Conservation (phyloP, 1,140 invertebrate genomes). For the Drosophila dunni region DNA sequence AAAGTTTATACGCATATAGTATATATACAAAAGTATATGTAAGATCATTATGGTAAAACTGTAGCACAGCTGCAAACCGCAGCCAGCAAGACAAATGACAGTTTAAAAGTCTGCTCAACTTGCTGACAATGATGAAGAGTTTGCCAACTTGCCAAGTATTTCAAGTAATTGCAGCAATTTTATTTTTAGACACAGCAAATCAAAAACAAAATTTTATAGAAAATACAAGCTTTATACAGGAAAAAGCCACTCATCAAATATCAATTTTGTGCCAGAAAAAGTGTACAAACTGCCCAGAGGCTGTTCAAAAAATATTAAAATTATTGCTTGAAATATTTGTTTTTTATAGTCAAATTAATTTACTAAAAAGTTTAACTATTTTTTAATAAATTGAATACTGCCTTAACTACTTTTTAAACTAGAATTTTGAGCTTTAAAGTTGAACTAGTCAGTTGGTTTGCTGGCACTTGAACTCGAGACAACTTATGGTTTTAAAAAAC, state of each 20-base stretch:
- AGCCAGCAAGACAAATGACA: slow-evolving; percentile 63
- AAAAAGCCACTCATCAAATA: slow-evolving; percentile 26
- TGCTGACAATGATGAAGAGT: slow-evolving; percentile 35
- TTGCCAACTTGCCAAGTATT: background rate
- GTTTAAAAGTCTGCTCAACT: slow-evolving; percentile 61
- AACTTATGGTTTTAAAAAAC: background rate
- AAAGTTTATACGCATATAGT: background rate
- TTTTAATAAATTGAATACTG: background rate
- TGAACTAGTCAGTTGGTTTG: background rate
- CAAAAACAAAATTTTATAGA: background rate
- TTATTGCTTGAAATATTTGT: no score
- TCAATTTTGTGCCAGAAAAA: slow-evolving; percentile 11
- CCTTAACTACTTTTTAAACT: background rate
- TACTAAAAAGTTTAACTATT: no score
- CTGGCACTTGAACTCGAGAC: background rate
- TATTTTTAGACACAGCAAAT: slow-evolving; percentile 11
- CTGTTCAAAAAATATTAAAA: no score
- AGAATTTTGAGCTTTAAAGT: background rate
- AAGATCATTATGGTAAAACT: slow-evolving; percentile 62
- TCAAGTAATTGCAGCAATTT: slow-evolving; percentile 19
- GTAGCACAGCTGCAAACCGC: slow-evolving; percentile 36
- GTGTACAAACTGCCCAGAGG: background rate
- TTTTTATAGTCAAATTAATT: no score
- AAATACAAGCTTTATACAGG: background rate
- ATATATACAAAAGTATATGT: slow-evolving; percentile 31